These are phyloP conservation scores for Hirundo rustica DNA, from an alignment of 2,797 vertebrate species.

Conservation along the genomic window DNA sequence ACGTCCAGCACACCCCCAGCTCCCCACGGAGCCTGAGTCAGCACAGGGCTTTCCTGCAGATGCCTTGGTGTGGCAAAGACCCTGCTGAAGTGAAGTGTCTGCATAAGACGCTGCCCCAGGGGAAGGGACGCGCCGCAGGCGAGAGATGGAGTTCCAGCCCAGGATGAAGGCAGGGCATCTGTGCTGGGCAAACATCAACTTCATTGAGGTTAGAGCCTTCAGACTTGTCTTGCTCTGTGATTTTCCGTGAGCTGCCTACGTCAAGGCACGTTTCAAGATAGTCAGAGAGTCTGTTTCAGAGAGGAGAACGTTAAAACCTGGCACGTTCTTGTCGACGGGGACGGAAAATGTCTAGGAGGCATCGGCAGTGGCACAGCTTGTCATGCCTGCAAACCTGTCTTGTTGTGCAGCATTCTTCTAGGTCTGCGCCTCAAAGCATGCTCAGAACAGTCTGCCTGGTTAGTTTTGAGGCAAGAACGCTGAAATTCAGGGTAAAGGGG, in stretches of 20 bases:
- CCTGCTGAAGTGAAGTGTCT: neutral
- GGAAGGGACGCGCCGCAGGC: neutral
- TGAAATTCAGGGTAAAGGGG: neutral
- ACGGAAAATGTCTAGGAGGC: conserved; percentile 3
- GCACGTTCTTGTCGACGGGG: neutral
- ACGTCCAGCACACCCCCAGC: neutral
- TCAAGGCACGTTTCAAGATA: neutral
- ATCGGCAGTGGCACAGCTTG: neutral
- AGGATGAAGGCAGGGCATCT: neutral
- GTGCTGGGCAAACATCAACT: neutral
- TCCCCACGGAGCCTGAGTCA: neutral
- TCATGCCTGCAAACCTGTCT: neutral
- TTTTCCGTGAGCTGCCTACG: neutral
- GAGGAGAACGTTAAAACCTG: neutral
- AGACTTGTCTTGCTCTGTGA: conserved; percentile 14
- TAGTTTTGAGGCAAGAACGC: neutral
- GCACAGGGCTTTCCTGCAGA: neutral
- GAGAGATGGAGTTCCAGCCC: neutral
- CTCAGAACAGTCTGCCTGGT: neutral
- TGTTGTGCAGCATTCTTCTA: neutral
- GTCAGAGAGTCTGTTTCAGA: conserved; percentile 21
- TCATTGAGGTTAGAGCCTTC: conserved; percentile 31
- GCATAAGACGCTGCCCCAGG: neutral
- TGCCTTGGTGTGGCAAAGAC: neutral
- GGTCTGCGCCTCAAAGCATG: neutral